These are phyloP conservation scores for Nesometra sesokonis DNA, from an alignment of 35 echinoderm and acorn worm genomes.

Conservation along the genomic window DNA sequence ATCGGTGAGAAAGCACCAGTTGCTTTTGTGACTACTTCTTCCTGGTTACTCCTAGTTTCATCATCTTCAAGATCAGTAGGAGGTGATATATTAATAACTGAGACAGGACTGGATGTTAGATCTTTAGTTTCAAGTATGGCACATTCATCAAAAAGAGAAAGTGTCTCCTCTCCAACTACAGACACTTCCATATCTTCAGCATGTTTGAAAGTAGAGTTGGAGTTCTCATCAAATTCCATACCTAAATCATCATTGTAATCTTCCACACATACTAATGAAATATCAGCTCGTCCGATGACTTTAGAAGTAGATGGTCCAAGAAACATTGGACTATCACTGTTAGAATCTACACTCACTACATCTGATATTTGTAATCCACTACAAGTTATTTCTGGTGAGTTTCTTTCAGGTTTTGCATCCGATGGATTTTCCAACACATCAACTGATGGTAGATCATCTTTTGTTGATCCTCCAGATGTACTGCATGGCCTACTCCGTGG, in stretches of 20 bases:
- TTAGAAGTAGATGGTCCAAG: not conserved
- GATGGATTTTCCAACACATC: not conserved
- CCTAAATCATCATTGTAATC: not conserved
- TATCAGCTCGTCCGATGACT: not conserved
- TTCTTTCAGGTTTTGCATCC: not conserved
- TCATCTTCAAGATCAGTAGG: not conserved
- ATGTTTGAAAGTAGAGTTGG: not conserved
- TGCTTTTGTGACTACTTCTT: not conserved
- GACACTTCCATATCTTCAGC: not conserved
- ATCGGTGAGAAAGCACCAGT: not conserved
- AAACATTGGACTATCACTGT: not conserved
- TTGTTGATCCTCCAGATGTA: not conserved
- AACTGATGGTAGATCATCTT: not conserved
- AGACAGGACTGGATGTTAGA: not conserved
- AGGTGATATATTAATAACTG: not conserved
- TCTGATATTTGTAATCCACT: not conserved
- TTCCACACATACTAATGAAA: not conserved
- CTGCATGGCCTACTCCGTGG: not conserved
- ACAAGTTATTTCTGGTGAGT: not conserved
- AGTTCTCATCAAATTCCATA: not conserved
- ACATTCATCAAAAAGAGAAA: not conserved
- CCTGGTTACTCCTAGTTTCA: not conserved
- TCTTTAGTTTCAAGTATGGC: not conserved
- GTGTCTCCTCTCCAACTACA: not conserved
- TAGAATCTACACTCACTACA: not conserved